Conservation (phyloP, 2,888 invertebrate species). For the Azorinus chamasolen region DNA sequence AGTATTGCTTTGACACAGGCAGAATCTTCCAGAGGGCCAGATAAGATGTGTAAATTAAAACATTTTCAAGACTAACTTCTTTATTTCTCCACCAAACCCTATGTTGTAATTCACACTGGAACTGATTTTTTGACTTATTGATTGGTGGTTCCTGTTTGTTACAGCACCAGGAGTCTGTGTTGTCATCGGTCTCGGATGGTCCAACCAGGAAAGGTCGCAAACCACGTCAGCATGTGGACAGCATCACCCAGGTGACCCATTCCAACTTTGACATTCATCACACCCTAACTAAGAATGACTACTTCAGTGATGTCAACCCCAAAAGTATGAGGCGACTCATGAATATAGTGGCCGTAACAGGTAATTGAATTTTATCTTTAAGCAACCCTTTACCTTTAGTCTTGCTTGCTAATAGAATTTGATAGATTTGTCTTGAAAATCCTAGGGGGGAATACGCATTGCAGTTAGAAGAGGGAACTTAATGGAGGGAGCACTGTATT, state of each 20-base stretch:
- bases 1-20: too few relatives aligned
- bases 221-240: slow-evolving; percentile 44
- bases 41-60: too few relatives aligned
- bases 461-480: too few relatives aligned
- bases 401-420: too few relatives aligned
- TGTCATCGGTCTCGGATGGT: slow-evolving; percentile 67
- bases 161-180: slow-evolving; percentile 76
- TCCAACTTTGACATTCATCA: slow-evolving; percentile 83
- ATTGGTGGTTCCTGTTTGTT: slow-evolving; percentile 19
- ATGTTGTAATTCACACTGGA: too few relatives aligned
- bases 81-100: too few relatives aligned
- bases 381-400: not conserved
- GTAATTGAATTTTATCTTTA: slow-evolving; percentile 87
- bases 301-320: slow-evolving; percentile 99
- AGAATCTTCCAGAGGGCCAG: too few relatives aligned
- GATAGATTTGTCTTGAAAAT: too few relatives aligned
- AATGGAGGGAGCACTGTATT: too few relatives aligned
- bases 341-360: slow-evolving; percentile 98
- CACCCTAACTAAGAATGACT: slow-evolving; percentile 95
- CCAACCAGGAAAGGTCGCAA: slow-evolving; percentile 45
- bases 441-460: too few relatives aligned
- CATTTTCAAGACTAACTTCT: too few relatives aligned
- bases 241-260: slow-evolving; percentile 62
- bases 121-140: too few relatives aligned
- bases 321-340: slow-evolving; percentile 97